Evolutionary conservation across 2,888 invertebrate species (phyloP), one percentile per base, ranked within the genome.

Genomic region (Heliconius ismenius): DNA sequence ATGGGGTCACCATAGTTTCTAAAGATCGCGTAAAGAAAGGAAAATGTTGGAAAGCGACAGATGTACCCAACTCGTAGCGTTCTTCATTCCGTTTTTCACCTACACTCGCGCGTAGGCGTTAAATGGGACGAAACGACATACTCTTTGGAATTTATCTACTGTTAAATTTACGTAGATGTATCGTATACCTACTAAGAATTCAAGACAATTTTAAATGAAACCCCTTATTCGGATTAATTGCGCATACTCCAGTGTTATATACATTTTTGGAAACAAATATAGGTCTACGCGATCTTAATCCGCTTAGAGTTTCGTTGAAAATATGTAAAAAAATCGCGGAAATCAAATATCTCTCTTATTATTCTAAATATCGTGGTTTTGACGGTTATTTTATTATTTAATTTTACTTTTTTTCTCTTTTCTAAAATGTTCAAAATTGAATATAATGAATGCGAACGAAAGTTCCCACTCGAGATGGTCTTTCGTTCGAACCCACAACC

Each of bases 81-180:
- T 36, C 13, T 65, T n/a, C 65, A n/a, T 63, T 28, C 21, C 28
- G 26, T 24, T n/a, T 36, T 65, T 36, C 36, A 62, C 26, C 26
- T 62, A 63, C 63, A 63, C 63, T 28, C 10, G 13, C n/a, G 36
- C 64, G 64, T 65, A 65, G 64, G 64, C n/a, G 36, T 36, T 65
- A 65, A 65, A 32, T 65, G 64, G 36, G 64, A 64, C 64, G 32
- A 64, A 65, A 36, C 11, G 64, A 65, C 36, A 65, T n/a, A 21
- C 10, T 65, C 11, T 32, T 64, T 36, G 4, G n/a, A 36, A 54
- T 54, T 54, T 21, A 54, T 7, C 54, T 21, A 54, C 18, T 54
- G 21, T 54, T 54, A 18, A 21, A 54, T 54, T 21, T 21, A 54
- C 21, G 21, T 54, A 54, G 21, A 2, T 54, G 54, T 54, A 21